phyloP scores from a whole-genome alignment of 2,797 vertebrate species.

The Takifugu ocellatus region DNA sequence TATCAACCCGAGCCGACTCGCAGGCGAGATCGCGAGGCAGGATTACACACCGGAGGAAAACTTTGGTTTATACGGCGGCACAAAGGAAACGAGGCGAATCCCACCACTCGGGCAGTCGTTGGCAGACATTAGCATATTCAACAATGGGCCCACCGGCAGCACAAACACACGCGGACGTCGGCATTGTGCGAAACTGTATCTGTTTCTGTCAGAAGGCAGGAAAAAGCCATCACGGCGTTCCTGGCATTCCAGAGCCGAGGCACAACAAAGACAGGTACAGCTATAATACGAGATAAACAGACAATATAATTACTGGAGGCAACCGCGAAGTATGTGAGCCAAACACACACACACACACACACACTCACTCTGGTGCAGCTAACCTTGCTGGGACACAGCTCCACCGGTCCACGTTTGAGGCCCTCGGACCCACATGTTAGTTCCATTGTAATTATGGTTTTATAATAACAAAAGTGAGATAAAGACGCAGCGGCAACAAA shows the following conservation, averaged over 20 bases:
- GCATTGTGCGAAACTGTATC: constrained; percentile 34
- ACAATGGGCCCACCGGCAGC: constrained; percentile 13
- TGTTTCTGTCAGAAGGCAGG: constrained; percentile 26
- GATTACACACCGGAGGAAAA: not conserved
- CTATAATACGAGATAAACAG: constrained; percentile 43
- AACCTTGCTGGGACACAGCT: too few relatives aligned
- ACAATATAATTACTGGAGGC: constrained; percentile 51
- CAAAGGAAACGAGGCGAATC: not conserved
- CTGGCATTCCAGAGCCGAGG: constrained; percentile 24
- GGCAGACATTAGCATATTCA: constrained; percentile 21
- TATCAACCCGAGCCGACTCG: too few relatives aligned
- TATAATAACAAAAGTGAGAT: too few relatives aligned
- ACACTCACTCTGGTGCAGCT: constrained; percentile 2
- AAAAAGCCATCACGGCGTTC: constrained; percentile 26
- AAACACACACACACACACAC: constrained; percentile 25
- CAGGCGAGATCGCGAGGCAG: not conserved
- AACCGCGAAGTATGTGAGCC: constrained; percentile 26
- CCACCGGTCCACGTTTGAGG: too few relatives aligned
- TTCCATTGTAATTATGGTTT: too few relatives aligned
- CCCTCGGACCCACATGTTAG: too few relatives aligned
- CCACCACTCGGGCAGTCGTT: not conserved
- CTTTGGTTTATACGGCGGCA: not conserved
- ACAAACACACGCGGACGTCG: constrained; percentile 7
- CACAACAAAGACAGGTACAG: constrained; percentile 46
- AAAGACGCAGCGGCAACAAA: too few relatives aligned